These are phyloP conservation scores for Neolamprologus multifasciatus DNA, from an alignment of 2,797 vertebrate species.

Conservation along the genomic window DNA sequence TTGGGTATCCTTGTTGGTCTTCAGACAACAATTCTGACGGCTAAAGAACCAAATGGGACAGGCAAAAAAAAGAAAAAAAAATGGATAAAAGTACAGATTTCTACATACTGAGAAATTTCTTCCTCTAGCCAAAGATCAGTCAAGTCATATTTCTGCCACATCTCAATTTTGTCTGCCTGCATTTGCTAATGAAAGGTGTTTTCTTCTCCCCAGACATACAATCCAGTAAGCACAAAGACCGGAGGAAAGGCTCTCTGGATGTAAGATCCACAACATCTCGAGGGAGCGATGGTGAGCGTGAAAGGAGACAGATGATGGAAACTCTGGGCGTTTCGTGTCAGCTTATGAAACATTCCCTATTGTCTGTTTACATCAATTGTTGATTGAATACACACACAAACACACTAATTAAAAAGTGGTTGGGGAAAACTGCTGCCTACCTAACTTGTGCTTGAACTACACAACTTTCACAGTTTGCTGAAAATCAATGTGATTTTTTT, in stretches of 20 bases:
- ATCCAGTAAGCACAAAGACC: constrained; percentile 88
- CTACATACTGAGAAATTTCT: neutral
- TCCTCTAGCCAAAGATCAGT: neutral
- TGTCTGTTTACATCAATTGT: constrained; percentile 36
- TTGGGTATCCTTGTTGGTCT: too few relatives aligned
- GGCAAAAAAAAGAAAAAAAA: neutral
- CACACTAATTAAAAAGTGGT: neutral
- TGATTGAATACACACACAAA: constrained; percentile 24
- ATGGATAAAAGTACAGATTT: neutral
- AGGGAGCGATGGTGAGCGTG: constrained; percentile 87
- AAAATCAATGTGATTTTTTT: neutral
- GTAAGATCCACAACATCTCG: constrained; percentile 86
- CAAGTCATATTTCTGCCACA: neutral
- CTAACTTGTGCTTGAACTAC: neutral
- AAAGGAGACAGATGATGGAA: constrained; percentile 40
- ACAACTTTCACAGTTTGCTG: neutral
- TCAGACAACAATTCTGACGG: too few relatives aligned
- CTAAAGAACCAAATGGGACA: too few relatives aligned
- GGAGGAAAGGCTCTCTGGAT: constrained; percentile 93
- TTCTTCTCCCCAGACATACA: constrained; percentile 80
- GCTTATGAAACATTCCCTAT: constrained; percentile 22
- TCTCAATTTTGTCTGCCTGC: neutral
- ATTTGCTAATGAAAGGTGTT: constrained; percentile 6
- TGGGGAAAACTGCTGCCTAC: neutral
- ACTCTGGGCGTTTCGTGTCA: constrained; percentile 12